A percentile compares a stretch with the other conserved stretches of the same genome.
Conservation (phyloP, 1,140 invertebrate genomes). For the Drosophila elegans region DNA sequence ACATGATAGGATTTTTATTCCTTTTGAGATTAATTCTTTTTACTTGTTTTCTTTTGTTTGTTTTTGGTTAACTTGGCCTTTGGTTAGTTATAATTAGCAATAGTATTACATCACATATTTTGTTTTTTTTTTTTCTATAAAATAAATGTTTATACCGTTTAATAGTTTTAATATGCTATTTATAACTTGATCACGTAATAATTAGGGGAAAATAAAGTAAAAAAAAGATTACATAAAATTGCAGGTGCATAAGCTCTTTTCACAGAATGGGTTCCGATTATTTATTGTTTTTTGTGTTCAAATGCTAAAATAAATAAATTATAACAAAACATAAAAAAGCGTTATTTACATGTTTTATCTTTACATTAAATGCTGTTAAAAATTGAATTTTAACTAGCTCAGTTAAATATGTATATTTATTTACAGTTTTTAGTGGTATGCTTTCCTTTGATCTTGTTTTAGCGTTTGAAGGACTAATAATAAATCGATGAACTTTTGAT, state of each 20-base stretch:
- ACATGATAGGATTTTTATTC: constrained; percentile 41
- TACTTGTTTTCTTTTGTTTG: constrained; percentile 60
- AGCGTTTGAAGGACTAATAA: too few species aligned
- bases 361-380: constrained; percentile 13
- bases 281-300: constrained; percentile 27
- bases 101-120: constrained; percentile 81
- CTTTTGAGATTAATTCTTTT: constrained; percentile 46
- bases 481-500: too few species aligned
- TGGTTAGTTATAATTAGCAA: constrained; percentile 85
- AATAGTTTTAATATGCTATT: constrained; percentile 62
- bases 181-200: constrained; percentile 64
- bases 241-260: constrained; percentile 72
- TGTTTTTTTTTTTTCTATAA: constrained; percentile 52
- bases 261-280: constrained; percentile 21
- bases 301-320: constrained; percentile 38
- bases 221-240: constrained; percentile 66
- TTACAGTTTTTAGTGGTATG: background rate
- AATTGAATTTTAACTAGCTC: too few species aligned
- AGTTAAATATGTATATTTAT: background rate
- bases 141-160: constrained; percentile 37
- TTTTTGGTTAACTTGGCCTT: constrained; percentile 85
- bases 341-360: constrained; percentile 65
- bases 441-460: too few species aligned
- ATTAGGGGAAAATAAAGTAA: constrained; percentile 53
- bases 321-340: constrained; percentile 34